These are phyloP conservation scores for Kradibia gibbosae DNA, from an alignment of 1,140 invertebrate species.

Conservation along the genomic window DNA sequence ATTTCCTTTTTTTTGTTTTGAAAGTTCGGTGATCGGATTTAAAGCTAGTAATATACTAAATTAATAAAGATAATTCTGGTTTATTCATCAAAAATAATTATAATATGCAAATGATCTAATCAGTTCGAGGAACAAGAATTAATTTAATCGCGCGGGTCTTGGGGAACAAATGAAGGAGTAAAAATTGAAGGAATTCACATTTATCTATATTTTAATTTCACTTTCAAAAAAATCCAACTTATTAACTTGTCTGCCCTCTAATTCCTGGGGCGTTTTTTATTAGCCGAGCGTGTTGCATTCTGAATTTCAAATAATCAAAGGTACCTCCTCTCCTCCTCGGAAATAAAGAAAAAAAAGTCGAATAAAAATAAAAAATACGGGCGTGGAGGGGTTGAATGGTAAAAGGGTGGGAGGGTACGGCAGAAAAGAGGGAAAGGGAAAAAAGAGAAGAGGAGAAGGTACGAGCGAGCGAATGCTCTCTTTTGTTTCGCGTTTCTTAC, in stretches of 20 bases:
- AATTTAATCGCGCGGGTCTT: conserved; percentile 32
- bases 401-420: too few species aligned
- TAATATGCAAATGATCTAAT: conserved; percentile 52
- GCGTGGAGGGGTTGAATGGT: too few species aligned
- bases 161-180: neutral
- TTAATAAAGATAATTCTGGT: conserved; percentile 38
- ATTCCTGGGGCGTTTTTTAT: conserved; percentile 34
- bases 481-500: conserved; percentile 30
- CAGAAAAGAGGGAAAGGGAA: neutral
- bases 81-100: conserved; percentile 50
- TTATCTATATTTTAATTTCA: conserved; percentile 48
- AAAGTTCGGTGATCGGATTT: neutral
- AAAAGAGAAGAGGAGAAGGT: neutral
- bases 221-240: conserved; percentile 40
- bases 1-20: neutral
- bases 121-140: conserved; percentile 22
- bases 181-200: conserved; percentile 16
- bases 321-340: neutral
- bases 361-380: neutral
- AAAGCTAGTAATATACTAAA: conserved; percentile 1
- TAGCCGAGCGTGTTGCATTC: conserved; percentile 15
- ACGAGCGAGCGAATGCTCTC: neutral
- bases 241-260: conserved; percentile 42
- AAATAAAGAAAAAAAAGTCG: neutral
- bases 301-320: conserved; percentile 32